A percentile compares a stretch with the other conserved stretches of the same genome.
Conservation (phyloP, 1,140 invertebrate genomes). For the Nilaparvata lugens region DNA sequence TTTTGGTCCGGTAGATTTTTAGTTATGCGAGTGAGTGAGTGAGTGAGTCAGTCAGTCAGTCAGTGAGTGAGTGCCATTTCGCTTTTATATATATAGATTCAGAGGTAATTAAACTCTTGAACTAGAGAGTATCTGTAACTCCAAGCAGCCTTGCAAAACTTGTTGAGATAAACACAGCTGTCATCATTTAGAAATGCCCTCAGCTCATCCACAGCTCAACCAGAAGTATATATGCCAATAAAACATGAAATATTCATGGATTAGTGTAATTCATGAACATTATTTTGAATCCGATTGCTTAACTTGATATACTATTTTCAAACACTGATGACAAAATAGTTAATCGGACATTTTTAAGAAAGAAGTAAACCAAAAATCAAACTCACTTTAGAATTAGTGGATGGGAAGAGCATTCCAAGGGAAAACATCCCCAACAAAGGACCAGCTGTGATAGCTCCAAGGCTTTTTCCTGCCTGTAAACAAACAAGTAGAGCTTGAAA, state of each 20-base stretch:
- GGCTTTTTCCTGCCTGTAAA: conserved; percentile 48
- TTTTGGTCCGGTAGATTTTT: too few relatives aligned
- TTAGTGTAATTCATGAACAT: neutral
- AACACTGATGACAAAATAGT: neutral
- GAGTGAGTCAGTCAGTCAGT: too few relatives aligned
- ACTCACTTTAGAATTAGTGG: conserved; percentile 45
- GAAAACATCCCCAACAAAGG: conserved; percentile 67
- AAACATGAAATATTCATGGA: neutral
- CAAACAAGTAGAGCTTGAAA: neutral
- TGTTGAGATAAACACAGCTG: too few relatives aligned
- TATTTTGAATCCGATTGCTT: neutral
- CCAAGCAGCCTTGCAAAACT: neutral
- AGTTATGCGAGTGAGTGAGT: too few relatives aligned
- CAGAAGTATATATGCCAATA: neutral
- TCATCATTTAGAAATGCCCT: neutral
- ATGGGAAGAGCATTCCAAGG: conserved; percentile 66
- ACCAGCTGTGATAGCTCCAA: conserved; percentile 58
- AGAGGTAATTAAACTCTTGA: too few relatives aligned
- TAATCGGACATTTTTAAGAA: neutral
- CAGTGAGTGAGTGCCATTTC: too few relatives aligned
- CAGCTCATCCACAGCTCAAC: neutral
- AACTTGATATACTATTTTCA: neutral
- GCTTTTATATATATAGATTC: too few relatives aligned
- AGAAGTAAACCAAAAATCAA: neutral
- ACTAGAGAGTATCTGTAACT: too few relatives aligned